A percentile compares a stretch with the other conserved stretches of the same genome.
phyloP scores from a whole-genome alignment of 2,113 vertebrate genomes.

The Eurystomus gularis region DNA sequence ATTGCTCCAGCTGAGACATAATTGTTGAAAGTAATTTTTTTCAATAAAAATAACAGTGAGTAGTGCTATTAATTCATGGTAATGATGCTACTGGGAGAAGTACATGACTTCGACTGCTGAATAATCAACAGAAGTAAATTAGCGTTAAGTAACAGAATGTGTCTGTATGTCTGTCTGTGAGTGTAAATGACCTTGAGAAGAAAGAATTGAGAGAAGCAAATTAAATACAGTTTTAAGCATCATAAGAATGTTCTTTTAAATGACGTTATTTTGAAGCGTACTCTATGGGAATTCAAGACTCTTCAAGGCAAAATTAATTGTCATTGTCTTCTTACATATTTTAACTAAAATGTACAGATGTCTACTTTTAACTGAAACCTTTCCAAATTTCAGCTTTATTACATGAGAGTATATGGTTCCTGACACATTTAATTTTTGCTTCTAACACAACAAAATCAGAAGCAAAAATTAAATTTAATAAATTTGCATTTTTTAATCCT shows the following conservation, averaged over 20 bases:
- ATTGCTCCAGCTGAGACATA: slow-evolving; percentile 38
- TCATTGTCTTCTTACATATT: not conserved
- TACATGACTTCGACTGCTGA: slow-evolving; percentile 10
- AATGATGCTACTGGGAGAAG: slow-evolving; percentile 30
- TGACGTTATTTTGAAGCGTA: not conserved
- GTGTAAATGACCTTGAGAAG: slow-evolving; percentile 37
- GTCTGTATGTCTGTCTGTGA: not conserved
- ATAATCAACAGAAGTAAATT: slow-evolving; percentile 58
- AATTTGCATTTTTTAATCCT: not conserved
- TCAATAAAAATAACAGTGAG: slow-evolving; percentile 44
- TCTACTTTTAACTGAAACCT: not conserved
- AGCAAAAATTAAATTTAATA: not conserved
- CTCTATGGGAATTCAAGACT: not conserved
- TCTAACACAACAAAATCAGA: not conserved
- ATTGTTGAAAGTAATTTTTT: slow-evolving; percentile 45
- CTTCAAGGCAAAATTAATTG: not conserved
- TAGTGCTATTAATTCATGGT: slow-evolving; percentile 41
- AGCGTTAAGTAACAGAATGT: slow-evolving; percentile 25
- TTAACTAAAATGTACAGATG: not conserved
- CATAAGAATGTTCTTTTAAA: not conserved
- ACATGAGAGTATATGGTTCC: not conserved
- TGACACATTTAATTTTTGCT: not conserved
- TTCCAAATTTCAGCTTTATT: not conserved
- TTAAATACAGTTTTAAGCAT: slow-evolving; percentile 29
- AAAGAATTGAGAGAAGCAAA: not conserved